Percentiles rank a stretch among this genome's conserved stretches.
Conservation (phyloP, 2,888 invertebrate genomes). For the Polymixis flavicincta region DNA sequence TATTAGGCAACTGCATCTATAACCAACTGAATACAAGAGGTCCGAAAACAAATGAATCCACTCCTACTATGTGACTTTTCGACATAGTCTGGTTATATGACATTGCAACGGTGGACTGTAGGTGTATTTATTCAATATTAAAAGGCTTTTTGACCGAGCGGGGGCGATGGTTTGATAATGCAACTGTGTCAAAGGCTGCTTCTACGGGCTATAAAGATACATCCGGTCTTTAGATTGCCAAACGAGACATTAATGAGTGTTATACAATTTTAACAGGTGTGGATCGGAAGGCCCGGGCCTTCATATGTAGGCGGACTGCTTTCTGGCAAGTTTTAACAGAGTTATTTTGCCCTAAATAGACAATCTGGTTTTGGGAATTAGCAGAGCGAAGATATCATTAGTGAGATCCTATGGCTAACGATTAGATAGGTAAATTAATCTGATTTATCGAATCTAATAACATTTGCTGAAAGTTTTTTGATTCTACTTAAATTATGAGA, state of each 20-base stretch:
- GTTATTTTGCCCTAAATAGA: constrained; percentile 26
- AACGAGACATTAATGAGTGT: constrained; percentile 72
- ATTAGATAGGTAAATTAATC: not conserved
- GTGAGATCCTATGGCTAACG: not conserved
- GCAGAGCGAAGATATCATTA: not conserved
- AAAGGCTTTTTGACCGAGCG: constrained; percentile 80
- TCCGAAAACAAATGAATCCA: constrained; percentile 45
- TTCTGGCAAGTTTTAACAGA: constrained; percentile 28
- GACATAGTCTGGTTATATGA: constrained; percentile 69
- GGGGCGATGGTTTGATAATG: constrained; percentile 81
- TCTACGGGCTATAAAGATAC: constrained; percentile 72
- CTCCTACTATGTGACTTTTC: constrained; percentile 57
- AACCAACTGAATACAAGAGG: constrained; percentile 72
- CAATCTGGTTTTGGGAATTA: constrained; percentile 14
- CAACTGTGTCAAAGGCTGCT: constrained; percentile 82
- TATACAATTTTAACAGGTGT: constrained; percentile 69
- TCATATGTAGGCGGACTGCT: constrained; percentile 47
- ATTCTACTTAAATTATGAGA: not conserved
- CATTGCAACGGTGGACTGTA: constrained; percentile 78
- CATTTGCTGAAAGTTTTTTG: not conserved
- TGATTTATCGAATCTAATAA: no score
- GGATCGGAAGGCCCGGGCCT: constrained; percentile 57
- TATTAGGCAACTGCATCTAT: constrained; percentile 83
- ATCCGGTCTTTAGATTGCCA: constrained; percentile 78
- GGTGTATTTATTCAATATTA: constrained; percentile 84